Conservation (phyloP, 2,888 invertebrate species). For the Heliconius hortense region DNA sequence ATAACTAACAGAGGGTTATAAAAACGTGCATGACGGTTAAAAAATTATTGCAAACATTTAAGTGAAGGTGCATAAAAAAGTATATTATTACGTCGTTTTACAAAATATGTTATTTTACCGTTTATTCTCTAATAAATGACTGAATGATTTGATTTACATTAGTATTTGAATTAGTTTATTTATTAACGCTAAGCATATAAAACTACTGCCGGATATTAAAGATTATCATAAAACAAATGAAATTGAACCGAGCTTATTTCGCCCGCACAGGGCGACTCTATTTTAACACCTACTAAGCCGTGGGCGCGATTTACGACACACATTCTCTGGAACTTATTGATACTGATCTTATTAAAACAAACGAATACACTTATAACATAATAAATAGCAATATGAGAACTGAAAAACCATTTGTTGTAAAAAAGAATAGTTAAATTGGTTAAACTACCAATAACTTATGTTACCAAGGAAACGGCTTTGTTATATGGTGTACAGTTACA, state of each 20-base stretch:
- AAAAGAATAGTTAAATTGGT: not conserved
- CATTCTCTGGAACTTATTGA: slow-evolving; percentile 42
- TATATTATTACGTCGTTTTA: slow-evolving; percentile 38
- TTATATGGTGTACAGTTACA: slow-evolving; percentile 5
- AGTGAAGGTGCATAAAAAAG: slow-evolving; percentile 30
- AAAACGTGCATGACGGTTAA: slow-evolving; percentile 56
- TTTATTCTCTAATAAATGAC: not conserved
- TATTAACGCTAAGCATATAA: slow-evolving; percentile 68
- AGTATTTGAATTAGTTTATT: slow-evolving; percentile 47
- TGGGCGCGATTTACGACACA: slow-evolving; percentile 76
- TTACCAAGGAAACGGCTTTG: slow-evolving; percentile 8
- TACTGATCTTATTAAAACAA: slow-evolving; percentile 25
- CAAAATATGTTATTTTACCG: not conserved
- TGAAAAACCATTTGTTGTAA: not conserved
- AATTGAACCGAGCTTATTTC: slow-evolving; percentile 66
- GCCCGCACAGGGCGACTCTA: slow-evolving; percentile 78
- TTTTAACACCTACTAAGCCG: slow-evolving; percentile 77
- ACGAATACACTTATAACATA: slow-evolving; percentile 8
- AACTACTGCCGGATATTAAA: slow-evolving; percentile 77
- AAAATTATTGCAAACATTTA: slow-evolving; percentile 48
- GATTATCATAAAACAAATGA: slow-evolving; percentile 81
- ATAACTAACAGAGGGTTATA: slow-evolving; percentile 50
- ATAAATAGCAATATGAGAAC: slow-evolving; percentile 23
- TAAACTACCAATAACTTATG: slow-evolving; percentile 3
- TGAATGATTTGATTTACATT: not conserved